Evolutionary conservation across 2,113 vertebrate genomes (phyloP).

Genomic region (Pygathrix nemaeus): DNA sequence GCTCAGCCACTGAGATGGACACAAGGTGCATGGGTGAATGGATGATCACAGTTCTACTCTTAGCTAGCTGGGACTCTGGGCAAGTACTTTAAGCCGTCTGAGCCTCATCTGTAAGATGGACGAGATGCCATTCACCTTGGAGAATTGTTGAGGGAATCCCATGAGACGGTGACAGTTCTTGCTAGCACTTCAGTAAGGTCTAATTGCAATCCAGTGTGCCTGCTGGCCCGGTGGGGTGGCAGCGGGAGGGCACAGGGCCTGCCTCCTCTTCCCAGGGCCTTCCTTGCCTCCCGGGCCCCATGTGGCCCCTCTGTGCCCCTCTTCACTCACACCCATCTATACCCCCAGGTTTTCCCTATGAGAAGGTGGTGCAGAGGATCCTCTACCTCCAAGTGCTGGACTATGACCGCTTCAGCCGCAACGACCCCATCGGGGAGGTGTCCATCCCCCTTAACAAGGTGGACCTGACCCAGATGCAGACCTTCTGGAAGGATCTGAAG

Average conservation of each 20-base stretch:
- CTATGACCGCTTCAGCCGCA: constrained; percentile 98
- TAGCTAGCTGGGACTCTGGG: neutral
- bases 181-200: neutral
- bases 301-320: too few relatives aligned
- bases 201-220: neutral
- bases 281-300: accelerated
- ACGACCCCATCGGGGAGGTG: constrained; percentile 98
- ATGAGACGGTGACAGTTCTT: neutral
- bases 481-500: constrained; percentile 99
- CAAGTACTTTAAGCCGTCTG: neutral
- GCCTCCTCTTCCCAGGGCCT: neutral
- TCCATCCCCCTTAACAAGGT: constrained; percentile 98
- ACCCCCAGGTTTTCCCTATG: constrained; percentile 94
- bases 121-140: neutral
- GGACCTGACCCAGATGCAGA: constrained; percentile 98
- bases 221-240: neutral
- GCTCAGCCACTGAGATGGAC: neutral
- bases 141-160: neutral
- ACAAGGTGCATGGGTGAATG: accelerated
- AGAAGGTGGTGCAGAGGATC: constrained; percentile 98
- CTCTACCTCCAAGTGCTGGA: constrained; percentile 96
- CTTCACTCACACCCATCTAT: neutral
- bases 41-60: neutral
- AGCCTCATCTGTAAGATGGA: neutral
- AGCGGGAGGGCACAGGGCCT: neutral